These are phyloP conservation scores for Lampris megalopsis DNA, from an alignment of 2,113 vertebrate genomes.

Conservation along the genomic window DNA sequence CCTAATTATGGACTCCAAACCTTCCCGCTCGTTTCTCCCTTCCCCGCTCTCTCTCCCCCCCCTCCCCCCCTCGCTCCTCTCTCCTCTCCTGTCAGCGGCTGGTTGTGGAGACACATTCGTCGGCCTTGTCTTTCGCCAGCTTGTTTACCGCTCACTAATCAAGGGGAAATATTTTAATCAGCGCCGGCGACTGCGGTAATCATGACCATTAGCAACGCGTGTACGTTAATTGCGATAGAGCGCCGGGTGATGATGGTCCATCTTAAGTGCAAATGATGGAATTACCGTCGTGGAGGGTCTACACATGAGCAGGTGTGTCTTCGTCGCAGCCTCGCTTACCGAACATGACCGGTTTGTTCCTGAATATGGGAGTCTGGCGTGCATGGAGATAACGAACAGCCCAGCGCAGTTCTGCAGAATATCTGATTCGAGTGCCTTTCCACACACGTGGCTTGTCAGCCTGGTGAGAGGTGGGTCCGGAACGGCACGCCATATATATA, in stretches of 20 bases:
- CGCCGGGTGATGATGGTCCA: slow-evolving; percentile 78
- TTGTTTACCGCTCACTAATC: slow-evolving; percentile 85
- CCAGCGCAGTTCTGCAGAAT: background rate
- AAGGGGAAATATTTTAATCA: slow-evolving; percentile 89
- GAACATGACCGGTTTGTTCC: slow-evolving; percentile 46
- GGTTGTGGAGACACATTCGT: slow-evolving; percentile 79
- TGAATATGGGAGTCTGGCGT: slow-evolving; percentile 22
- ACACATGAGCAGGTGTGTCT: slow-evolving; percentile 61
- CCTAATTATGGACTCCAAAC: slow-evolving; percentile 86
- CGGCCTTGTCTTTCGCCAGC: slow-evolving; percentile 77
- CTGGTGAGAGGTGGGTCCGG: no score
- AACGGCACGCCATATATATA: background rate
- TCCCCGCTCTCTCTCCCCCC: slow-evolving; percentile 47
- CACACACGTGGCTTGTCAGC: no score
- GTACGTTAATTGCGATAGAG: slow-evolving; percentile 85
- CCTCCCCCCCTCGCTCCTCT: slow-evolving; percentile 34
- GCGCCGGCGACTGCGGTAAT: slow-evolving; percentile 84
- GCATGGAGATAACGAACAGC: slow-evolving; percentile 27
- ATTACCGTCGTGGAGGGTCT: slow-evolving; percentile 62
- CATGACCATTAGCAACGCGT: slow-evolving; percentile 80
- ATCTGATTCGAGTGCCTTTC: no score
- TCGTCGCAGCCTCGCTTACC: slow-evolving; percentile 57
- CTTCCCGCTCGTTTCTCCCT: slow-evolving; percentile 69
- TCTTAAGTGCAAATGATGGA: slow-evolving; percentile 70
- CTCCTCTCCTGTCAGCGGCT: slow-evolving; percentile 65